Evolutionary conservation across 2,888 invertebrate species (phyloP), one percentile per base, ranked within the genome.

Genomic region (Lochmaea capreae): DNA sequence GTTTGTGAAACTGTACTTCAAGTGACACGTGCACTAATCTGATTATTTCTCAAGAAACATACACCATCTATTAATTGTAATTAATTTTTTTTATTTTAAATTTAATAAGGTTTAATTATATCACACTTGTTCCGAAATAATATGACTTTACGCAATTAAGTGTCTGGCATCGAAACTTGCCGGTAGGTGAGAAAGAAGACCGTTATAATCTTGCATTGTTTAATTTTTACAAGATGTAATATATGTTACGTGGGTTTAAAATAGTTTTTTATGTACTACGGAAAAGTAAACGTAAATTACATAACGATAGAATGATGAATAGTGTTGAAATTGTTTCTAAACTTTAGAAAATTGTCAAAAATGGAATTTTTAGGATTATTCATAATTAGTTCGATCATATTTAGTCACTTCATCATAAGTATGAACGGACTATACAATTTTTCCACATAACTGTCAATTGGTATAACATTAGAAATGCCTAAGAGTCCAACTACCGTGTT

Each of bases 151-250:
- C 57, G 57, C 10, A 22, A 57, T 57, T 22, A 6, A 18, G 10
- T 16, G 43, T 12, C 43, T 43, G 12, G 43, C 43, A 43, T 43
- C 9, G 43, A 43, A 9, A 43, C 43, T 43, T 46, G 43, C 12
- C 12, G 12, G 16, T 11, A 16, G 57, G n/a, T 57, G 8, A 22
- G 3, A 3, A 18, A 18, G 16, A 11, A 57, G 11, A 57, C 57
- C 57, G 57, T 57, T 57, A 57, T 57, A 57, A 57, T 57, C 22
- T 57, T 22, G 22, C 57, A 57, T 57, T 57, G 57, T 57, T 57
- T 12, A 12, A 46, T 46, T 46, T 16, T 57, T 57, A 18, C 57
- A 12, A 57, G 16, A 16, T 18, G 18, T 57, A 12, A 22, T 46
- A 22, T 22, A 16, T 33, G 33, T 46, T 57, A 57, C 22, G 57